These are phyloP conservation scores for Heteromormyrus szaboi DNA, from an alignment of 2,797 vertebrate species.

Conservation along the genomic window DNA sequence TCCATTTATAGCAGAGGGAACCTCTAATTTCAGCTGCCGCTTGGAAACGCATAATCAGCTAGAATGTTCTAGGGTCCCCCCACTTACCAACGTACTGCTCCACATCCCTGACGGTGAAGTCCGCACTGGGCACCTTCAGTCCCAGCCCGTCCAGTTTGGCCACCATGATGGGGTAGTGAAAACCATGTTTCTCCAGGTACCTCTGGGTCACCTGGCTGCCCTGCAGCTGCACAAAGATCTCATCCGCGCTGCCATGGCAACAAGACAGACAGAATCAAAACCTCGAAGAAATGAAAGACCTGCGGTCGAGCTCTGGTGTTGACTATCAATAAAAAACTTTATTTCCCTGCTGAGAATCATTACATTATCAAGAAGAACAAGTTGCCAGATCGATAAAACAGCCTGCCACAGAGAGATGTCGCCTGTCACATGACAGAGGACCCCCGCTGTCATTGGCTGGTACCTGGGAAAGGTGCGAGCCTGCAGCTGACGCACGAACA, in stretches of 20 bases:
- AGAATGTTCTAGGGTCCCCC: not conserved
- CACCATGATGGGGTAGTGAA: slow-evolving; percentile 82
- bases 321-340: not conserved
- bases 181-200: slow-evolving; percentile 90
- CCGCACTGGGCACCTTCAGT: slow-evolving; percentile 76
- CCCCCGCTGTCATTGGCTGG: not conserved
- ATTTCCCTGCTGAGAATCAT: not conserved
- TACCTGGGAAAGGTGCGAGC: slow-evolving; percentile 84
- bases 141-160: slow-evolving; percentile 85
- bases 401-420: not conserved
- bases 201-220: slow-evolving; percentile 84
- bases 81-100: slow-evolving; percentile 90
- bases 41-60: not conserved
- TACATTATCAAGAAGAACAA: not conserved
- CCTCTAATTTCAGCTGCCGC: not conserved
- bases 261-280: not conserved
- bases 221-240: slow-evolving; percentile 82
- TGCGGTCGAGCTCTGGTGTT: not conserved
- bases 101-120: slow-evolving; percentile 88
- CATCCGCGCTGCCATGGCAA: slow-evolving; percentile 72
- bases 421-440: not conserved
- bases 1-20: not conserved
- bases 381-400: not conserved
- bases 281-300: not conserved
- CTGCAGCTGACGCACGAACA: slow-evolving; percentile 82